Evolutionary conservation across 2,113 vertebrate species (phyloP).

Genomic region (Anseranas semipalmata): DNA sequence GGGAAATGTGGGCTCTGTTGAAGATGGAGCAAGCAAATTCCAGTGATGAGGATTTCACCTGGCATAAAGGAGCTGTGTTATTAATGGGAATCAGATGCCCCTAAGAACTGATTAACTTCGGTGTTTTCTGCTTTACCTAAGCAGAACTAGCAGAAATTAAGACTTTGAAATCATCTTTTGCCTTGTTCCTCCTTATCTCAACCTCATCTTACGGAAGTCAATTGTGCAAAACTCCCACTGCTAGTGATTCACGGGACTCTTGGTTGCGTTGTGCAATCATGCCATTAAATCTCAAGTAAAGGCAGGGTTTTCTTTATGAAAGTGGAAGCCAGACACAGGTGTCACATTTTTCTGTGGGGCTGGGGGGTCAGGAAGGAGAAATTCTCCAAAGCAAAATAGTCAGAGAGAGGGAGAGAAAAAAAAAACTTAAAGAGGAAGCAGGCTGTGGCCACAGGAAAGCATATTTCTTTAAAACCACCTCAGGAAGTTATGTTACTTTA

Average conservation of each 20-base stretch:
- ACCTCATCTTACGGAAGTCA: background rate
- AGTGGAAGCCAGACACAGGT: background rate
- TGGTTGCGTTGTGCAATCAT: background rate
- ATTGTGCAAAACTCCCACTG: background rate
- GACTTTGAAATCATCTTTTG: background rate
- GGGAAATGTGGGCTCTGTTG: background rate
- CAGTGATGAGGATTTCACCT: background rate
- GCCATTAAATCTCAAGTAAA: background rate
- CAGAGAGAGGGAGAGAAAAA: background rate
- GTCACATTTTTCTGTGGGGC: background rate
- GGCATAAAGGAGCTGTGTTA: background rate
- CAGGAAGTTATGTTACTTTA: constrained; percentile 65
- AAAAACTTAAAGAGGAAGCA: background rate
- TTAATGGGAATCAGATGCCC: background rate
- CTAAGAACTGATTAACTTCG: background rate
- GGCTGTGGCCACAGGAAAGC: constrained; percentile 47
- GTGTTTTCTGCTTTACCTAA: background rate
- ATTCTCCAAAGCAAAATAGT: constrained; percentile 18
- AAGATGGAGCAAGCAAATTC: background rate
- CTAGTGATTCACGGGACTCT: background rate
- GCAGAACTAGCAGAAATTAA: background rate
- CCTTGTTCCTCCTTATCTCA: background rate
- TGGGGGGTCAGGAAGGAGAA: constrained; percentile 9
- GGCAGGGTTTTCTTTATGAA: background rate
- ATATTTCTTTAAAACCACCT: constrained; percentile 60